Evolutionary conservation across 2,888 invertebrate genomes (phyloP).

Genomic region (Dermolepida albohirtum): DNA sequence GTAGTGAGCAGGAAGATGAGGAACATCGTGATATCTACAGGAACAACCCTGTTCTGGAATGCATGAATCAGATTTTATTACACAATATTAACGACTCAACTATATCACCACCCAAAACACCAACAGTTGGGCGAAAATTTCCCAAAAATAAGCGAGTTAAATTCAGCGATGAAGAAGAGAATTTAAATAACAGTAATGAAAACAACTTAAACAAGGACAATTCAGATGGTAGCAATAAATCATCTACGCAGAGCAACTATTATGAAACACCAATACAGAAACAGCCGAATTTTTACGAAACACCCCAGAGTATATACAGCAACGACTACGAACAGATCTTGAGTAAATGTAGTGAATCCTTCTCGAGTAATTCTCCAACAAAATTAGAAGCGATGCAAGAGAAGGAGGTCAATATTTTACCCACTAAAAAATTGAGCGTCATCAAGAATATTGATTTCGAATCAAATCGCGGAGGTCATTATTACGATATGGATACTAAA

Average conservation of each 20-base stretch:
- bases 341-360: conserved; percentile 60
- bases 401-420: conserved; percentile 62
- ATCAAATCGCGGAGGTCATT: conserved; percentile 66
- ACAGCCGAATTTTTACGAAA: conserved; percentile 71
- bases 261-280: conserved; percentile 65
- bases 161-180: conserved; percentile 60
- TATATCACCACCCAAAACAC: conserved; percentile 64
- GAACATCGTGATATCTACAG: conserved; percentile 77
- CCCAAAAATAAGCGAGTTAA: conserved; percentile 62
- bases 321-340: conserved; percentile 81
- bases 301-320: conserved; percentile 78
- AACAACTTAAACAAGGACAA: conserved; percentile 42
- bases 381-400: conserved; percentile 48
- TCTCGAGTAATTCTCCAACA: conserved; percentile 41
- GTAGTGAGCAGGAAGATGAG: conserved; percentile 81
- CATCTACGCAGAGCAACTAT: conserved; percentile 54
- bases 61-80: conserved; percentile 86
- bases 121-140: conserved; percentile 59
- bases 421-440: conserved; percentile 68
- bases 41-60: conserved; percentile 87
- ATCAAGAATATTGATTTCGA: conserved; percentile 69
- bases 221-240: conserved; percentile 41
- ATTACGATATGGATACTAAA: conserved; percentile 74
- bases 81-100: conserved; percentile 73
- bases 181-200: conserved; percentile 10